Conservation (phyloP, 2,797 vertebrate species). For the Pipistrellus kuhlii region DNA sequence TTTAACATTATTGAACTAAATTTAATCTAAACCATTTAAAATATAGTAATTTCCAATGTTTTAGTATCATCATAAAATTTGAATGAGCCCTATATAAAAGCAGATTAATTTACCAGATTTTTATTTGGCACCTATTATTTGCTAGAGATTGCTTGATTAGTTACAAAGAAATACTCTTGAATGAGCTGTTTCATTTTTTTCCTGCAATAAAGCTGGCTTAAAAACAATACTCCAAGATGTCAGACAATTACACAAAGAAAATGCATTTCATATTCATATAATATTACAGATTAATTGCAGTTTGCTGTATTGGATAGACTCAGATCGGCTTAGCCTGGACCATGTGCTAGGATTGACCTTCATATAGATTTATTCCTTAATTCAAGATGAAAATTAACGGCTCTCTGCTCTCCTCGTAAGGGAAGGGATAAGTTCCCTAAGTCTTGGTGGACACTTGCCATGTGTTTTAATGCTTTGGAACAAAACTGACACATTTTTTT, state of each 20-base stretch:
- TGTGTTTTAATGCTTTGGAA: background rate
- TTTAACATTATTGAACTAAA: background rate
- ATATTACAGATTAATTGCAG: background rate
- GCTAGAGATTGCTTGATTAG: background rate
- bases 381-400: background rate
- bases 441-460: background rate
- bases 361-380: background rate
- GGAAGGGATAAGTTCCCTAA: background rate
- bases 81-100: background rate
- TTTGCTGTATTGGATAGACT: background rate
- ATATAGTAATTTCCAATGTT: background rate
- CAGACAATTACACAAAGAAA: background rate
- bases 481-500: background rate
- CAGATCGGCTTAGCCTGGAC: background rate
- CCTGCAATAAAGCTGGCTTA: background rate
- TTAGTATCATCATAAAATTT: background rate
- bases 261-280: background rate
- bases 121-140: background rate
- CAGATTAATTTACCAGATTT: background rate
- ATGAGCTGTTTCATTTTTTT: background rate
- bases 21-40: constrained; percentile 3
- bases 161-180: background rate
- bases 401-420: background rate
- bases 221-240: background rate
- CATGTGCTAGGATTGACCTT: background rate